These are phyloP conservation scores for Acromyrmex charruanus DNA, from an alignment of 1,140 invertebrate species.

Conservation along the genomic window DNA sequence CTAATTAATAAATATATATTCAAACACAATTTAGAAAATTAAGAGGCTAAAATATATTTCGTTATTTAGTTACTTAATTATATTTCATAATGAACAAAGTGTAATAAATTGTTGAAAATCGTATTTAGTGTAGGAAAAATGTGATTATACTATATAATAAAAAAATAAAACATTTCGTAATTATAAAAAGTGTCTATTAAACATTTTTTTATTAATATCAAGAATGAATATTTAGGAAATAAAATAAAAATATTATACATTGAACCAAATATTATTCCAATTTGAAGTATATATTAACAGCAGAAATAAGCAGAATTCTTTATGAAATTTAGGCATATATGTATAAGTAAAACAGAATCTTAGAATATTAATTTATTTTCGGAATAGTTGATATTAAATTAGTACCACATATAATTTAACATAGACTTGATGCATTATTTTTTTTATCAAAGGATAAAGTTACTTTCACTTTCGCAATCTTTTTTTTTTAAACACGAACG, in stretches of 20 bases:
- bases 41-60: constrained; percentile 19
- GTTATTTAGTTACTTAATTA: background rate
- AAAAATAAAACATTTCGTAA: constrained; percentile 32
- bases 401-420: constrained; percentile 28
- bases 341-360: constrained; percentile 30
- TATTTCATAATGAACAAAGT: background rate
- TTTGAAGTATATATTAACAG: constrained; percentile 3
- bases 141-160: background rate
- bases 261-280: background rate
- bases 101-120: constrained; percentile 40
- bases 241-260: constrained; percentile 7
- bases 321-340: constrained; percentile 18
- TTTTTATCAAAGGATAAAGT: constrained; percentile 35
- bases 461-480: constrained; percentile 23
- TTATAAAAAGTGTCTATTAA: constrained; percentile 6
- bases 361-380: constrained; percentile 55
- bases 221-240: constrained; percentile 13
- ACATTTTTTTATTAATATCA: constrained; percentile 18
- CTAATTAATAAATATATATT: background rate
- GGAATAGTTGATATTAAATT: constrained; percentile 45
- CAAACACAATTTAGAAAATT: constrained; percentile 4
- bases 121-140: background rate
- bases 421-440: constrained; percentile 38
- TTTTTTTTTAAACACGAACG: constrained; percentile 34
- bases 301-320: background rate